Conservation (phyloP, 2,113 vertebrate genomes). For the Antechinus flavipes region DNA sequence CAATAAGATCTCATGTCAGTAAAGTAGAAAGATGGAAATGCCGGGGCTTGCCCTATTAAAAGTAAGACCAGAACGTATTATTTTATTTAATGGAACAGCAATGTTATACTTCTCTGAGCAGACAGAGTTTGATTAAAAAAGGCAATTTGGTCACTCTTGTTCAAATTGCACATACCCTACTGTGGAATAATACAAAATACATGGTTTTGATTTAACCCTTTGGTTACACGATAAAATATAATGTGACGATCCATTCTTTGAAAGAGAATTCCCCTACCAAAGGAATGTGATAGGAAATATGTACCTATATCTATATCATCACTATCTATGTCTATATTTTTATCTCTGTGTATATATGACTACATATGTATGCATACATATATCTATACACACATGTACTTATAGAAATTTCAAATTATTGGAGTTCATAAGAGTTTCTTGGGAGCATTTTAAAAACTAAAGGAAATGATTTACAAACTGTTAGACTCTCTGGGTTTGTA, state of each 20-base stretch:
- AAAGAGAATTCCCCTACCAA: background rate
- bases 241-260: background rate
- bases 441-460: background rate
- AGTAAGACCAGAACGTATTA: slow-evolving; percentile 68
- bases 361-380: background rate
- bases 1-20: slow-evolving; percentile 69
- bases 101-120: background rate
- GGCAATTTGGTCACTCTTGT: slow-evolving; percentile 79
- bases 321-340: background rate
- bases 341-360: background rate
- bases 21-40: slow-evolving; percentile 64
- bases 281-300: background rate
- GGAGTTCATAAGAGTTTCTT: background rate
- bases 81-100: slow-evolving; percentile 78
- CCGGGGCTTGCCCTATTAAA: slow-evolving; percentile 74
- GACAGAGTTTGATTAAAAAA: slow-evolving; percentile 78
- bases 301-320: background rate
- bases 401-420: background rate
- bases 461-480: background rate
- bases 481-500: background rate
- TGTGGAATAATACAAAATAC: slow-evolving; percentile 56
- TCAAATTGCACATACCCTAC: slow-evolving; percentile 48
- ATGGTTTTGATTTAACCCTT: slow-evolving; percentile 69
- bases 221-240: slow-evolving; percentile 8
- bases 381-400: background rate